Percentiles rank a stretch among this genome's conserved stretches.
Evolutionary conservation across 2,797 vertebrate genomes (phyloP).

Genomic region (Rhinichthys osculus): DNA sequence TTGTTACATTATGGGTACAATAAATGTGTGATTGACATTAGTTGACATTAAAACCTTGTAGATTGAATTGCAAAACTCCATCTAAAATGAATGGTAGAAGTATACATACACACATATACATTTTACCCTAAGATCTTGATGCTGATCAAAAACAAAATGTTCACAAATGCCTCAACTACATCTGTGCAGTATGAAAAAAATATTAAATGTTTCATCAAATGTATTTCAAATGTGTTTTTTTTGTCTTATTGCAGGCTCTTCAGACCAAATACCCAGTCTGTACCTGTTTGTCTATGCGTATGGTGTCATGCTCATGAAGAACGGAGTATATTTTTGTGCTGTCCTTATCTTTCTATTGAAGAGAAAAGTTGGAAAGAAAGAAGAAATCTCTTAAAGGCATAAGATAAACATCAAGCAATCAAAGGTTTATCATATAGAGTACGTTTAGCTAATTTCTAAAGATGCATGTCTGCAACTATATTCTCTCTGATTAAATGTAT

Average conservation of each 20-base stretch:
- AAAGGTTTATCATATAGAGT: neutral
- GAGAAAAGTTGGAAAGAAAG: conserved; percentile 21
- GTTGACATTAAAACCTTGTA: neutral
- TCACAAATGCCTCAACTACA: neutral
- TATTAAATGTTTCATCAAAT: neutral
- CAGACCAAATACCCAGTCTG: conserved; percentile 10
- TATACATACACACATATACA: fast-evolving
- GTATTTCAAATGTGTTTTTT: neutral
- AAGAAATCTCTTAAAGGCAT: neutral
- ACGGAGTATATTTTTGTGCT: conserved; percentile 50
- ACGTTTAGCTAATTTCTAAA: neutral
- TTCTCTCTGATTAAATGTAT: neutral
- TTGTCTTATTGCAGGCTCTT: conserved; percentile 30
- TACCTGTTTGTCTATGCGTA: conserved; percentile 53
- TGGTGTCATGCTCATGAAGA: conserved; percentile 58
- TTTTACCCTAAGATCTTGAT: neutral
- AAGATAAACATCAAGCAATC: conserved; percentile 6
- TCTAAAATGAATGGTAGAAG: too few species aligned
- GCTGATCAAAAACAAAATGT: neutral
- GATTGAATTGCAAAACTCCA: neutral
- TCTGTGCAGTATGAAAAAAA: neutral
- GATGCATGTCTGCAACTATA: neutral
- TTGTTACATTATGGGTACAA: too few species aligned
- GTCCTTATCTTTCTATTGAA: conserved; percentile 51
- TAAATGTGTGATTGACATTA: too few species aligned